Evolutionary conservation across 2,888 invertebrate genomes (phyloP), one percentile per base, ranked within the genome.

Genomic region (Tridacna crocea): DNA sequence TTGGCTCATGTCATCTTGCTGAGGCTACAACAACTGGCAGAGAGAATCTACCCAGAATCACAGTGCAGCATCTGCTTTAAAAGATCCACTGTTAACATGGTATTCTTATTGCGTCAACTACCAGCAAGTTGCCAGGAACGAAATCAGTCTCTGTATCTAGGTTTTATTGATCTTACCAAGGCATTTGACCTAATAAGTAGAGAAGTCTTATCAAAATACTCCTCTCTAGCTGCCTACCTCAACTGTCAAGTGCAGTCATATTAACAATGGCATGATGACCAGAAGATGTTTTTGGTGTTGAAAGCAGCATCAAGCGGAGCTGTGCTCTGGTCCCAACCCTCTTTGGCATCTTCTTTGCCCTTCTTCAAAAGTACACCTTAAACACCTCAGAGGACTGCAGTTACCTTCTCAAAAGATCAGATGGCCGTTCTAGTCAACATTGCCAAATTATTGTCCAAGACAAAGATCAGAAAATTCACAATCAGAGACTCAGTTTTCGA

Each of bases 41-140:
- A 81, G 0, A 65, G 75, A 1, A 70, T 88, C 19, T 86, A 83
- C 22, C 81, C 87, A 55, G 81, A 88, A n/a, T 80, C 86, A 0
- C 82, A 87, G 73, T 87, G 87, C 48, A 80, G 82, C 51, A n/a
- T n/a, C n/a, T n/a, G n/a, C n/a, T n/a, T n/a, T n/a, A n/a, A n/a
- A n/a, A n/a, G n/a, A n/a, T n/a, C n/a, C n/a, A n/a, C n/a, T n/a
- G n/a, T n/a, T n/a, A n/a, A n/a, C n/a, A n/a, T n/a, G n/a, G n/a
- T n/a, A n/a, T n/a, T n/a, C n/a, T n/a, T n/a, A n/a, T n/a, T n/a
- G n/a, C n/a, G n/a, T n/a, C n/a, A n/a, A n/a, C n/a, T n/a, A n/a
- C n/a, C n/a, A n/a, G n/a, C n/a, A n/a, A n/a, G n/a, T n/a, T n/a
- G n/a, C n/a, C n/a, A n/a, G n/a, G n/a, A n/a, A n/a, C n/a, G n/a